Conservation (phyloP, 2,797 vertebrate species). For the Squalus acanthias region DNA sequence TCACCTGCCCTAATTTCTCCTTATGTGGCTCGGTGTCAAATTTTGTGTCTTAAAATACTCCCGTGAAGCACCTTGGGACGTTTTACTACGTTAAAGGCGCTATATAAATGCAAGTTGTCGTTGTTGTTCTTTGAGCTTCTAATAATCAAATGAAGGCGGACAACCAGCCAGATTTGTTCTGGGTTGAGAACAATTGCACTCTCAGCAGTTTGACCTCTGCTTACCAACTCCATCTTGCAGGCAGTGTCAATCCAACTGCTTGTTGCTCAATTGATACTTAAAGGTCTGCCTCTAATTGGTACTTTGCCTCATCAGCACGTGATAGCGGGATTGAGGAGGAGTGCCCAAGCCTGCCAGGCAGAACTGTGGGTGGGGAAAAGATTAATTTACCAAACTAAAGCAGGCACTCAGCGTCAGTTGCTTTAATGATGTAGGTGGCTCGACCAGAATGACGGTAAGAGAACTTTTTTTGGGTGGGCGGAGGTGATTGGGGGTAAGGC, state of each 20-base stretch:
- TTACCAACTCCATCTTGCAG: neutral
- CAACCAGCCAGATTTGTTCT: neutral
- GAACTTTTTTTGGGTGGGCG: neutral
- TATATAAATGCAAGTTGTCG: neutral
- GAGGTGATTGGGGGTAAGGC: neutral
- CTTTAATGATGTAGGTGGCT: neutral
- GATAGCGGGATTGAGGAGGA: neutral
- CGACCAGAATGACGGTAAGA: neutral
- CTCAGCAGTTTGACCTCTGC: neutral
- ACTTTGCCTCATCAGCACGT: neutral
- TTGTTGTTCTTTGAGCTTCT: neutral
- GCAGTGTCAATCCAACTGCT: neutral
- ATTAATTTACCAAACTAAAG: neutral
- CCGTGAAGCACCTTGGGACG: no score
- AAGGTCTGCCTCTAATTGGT: neutral
- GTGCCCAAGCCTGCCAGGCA: neutral
- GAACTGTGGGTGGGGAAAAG: constrained; percentile 14
- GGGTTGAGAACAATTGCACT: neutral
- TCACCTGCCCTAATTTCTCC: no score
- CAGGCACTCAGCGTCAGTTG: neutral
- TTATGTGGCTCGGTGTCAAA: no score
- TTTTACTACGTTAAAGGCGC: no score
- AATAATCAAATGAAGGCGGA: neutral
- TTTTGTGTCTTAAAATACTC: no score
- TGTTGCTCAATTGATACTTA: neutral